Evolutionary conservation across 2,888 invertebrate species (phyloP), one percentile per base, ranked within the genome.

Genomic region (Argynnis bischoffii): DNA sequence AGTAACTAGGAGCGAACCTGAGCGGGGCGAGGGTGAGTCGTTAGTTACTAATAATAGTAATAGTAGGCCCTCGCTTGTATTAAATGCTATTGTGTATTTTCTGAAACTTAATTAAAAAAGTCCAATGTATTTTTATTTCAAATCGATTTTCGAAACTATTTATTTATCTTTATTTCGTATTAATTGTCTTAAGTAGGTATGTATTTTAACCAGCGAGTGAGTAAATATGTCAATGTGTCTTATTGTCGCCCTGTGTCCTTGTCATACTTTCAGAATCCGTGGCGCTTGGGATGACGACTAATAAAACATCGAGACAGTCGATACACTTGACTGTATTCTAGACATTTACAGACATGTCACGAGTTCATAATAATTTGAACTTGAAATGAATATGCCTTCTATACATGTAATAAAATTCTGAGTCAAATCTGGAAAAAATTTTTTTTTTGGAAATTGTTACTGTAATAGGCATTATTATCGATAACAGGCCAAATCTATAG

Each of bases 181-280:
- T 46, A 6, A 48, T 11, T 48, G 13, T 13, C n/a, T 59, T 15
- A 48, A 48, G 21, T 11, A 48, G 26, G 16, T 48, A 48, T 4
- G 41, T 57, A 53, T 53, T 50, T 59, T 53, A 54, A 31, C 47
- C 54, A 54, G 35, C 3, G 15, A 54, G 0, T 5, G 35, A 69
- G 55, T 67, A 69, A 67, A 69, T 67, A 65, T 71, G 69, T 71
- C 71, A 67, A 67, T 54, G 59, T 59, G 63, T 63, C 65, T 71
- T 59, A 69, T 63, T 65, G 63, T 53, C 63, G 67, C 65, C 64
- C 63, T 68, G 61, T 53, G 70, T 72, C 72, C 72, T 72, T 70
- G 72, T 63, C 56, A 66, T 70, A 69, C 64, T 69, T 66, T 60
- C 70, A 53, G 65, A 66, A 70, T 70, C 64, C 61, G 70, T 70